Conservation (phyloP, 2,797 vertebrate species). For the Leontocebus nigricollis region DNA sequence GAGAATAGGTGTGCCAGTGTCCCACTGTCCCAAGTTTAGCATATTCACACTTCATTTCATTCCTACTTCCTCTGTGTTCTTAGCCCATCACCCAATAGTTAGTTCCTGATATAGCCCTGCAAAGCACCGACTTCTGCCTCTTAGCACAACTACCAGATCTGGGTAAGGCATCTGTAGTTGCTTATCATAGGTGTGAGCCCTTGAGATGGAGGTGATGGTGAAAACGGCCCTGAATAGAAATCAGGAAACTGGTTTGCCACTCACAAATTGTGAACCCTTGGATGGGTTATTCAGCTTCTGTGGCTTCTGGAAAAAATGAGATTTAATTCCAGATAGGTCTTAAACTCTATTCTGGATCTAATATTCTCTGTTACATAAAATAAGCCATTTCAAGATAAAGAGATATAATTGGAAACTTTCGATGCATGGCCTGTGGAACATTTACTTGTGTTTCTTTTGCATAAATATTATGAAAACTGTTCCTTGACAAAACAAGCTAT, state of each 20-base stretch:
- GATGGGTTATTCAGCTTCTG: neutral
- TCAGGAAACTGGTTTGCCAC: neutral
- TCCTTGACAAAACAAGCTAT: neutral
- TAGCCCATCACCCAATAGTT: neutral
- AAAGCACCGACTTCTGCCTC: neutral
- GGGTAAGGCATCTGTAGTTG: neutral
- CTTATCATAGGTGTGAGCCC: neutral
- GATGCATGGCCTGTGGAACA: neutral
- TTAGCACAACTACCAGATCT: neutral
- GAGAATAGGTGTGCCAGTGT: neutral
- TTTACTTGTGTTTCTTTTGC: neutral
- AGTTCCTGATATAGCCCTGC: neutral
- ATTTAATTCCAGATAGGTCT: neutral
- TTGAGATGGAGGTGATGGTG: neutral
- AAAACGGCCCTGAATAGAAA: constrained; percentile 31
- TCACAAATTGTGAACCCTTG: neutral
- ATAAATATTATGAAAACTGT: constrained; percentile 19
- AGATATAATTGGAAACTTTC: neutral
- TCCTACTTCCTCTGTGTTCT: neutral
- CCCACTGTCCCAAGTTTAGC: neutral
- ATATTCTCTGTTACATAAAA: neutral
- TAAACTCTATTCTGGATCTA: neutral
- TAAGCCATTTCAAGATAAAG: neutral
- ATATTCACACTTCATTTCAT: neutral
- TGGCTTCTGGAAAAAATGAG: neutral